phyloP scores from a whole-genome alignment of 2,888 invertebrate species.

The Trissonchulus latispiculum region DNA sequence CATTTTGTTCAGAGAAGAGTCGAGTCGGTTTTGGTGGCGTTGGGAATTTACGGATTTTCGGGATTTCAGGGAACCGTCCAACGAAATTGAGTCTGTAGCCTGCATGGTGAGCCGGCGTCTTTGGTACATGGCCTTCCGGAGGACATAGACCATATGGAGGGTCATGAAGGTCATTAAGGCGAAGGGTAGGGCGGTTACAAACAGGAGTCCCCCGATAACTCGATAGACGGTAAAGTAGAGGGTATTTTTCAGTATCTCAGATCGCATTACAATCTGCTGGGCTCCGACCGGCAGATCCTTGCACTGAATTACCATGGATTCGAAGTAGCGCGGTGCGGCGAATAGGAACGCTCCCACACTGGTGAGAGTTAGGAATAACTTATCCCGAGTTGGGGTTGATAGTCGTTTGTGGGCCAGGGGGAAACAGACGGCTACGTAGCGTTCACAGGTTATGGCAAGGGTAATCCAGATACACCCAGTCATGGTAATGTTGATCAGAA shows the following conservation, averaged over 20 bases:
- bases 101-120: too few relatives aligned
- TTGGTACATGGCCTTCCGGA: too few relatives aligned
- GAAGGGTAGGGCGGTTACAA: conserved; percentile 1
- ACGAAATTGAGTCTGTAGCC: too few relatives aligned
- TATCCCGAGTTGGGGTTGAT: not conserved
- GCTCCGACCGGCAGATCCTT: too few relatives aligned
- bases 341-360: not conserved
- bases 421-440: conserved; percentile 6
- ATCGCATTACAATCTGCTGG: conserved; percentile 7
- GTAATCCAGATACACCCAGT: conserved; percentile 12
- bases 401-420: not conserved
- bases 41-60: too few relatives aligned
- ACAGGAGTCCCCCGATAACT: conserved; percentile 1
- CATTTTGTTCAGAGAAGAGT: conserved; percentile 5
- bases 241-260: not conserved
- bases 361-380: not conserved
- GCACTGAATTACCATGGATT: not conserved
- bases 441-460: not conserved
- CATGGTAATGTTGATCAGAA: not conserved
- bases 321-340: conserved; percentile 2
- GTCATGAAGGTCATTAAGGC: not conserved
- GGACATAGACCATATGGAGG: not conserved
- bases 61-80: too few relatives aligned
- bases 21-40: too few relatives aligned
- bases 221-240: conserved; percentile 8